Evolutionary conservation across 2,113 vertebrate genomes (phyloP).

Genomic region (Nicator chloris): DNA sequence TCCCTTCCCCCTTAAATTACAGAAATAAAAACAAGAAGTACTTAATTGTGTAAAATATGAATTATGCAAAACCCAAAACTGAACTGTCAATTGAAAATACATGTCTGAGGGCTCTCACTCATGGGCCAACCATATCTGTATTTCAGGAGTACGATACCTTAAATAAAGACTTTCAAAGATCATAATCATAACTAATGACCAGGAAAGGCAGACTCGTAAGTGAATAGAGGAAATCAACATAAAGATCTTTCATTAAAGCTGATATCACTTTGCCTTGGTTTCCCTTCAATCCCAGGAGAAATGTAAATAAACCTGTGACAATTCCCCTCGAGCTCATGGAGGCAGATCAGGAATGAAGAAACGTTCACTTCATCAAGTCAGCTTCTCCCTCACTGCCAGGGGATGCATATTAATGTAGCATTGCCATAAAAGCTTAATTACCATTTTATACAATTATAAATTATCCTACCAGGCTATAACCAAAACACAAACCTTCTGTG

Average conservation of each 20-base stretch:
- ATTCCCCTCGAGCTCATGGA: neutral
- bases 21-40: constrained; percentile 43
- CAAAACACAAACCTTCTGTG: neutral
- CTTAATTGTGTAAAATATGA: neutral
- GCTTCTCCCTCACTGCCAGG: neutral
- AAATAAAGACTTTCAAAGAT: neutral
- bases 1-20: neutral
- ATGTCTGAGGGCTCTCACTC: neutral
- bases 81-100: neutral
- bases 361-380: neutral
- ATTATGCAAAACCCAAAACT: neutral
- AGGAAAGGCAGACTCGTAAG: neutral
- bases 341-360: neutral
- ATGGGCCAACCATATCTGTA: neutral
- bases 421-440: neutral
- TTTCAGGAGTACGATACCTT: neutral
- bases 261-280: neutral
- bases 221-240: neutral
- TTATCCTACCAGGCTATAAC: neutral
- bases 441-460: neutral
- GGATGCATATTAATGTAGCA: neutral
- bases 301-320: constrained; percentile 21
- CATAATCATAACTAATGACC: neutral
- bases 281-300: neutral
- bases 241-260: neutral